Evolutionary conservation across 1,140 invertebrate species (phyloP).

Genomic region (Drosophila punjabiensis): DNA sequence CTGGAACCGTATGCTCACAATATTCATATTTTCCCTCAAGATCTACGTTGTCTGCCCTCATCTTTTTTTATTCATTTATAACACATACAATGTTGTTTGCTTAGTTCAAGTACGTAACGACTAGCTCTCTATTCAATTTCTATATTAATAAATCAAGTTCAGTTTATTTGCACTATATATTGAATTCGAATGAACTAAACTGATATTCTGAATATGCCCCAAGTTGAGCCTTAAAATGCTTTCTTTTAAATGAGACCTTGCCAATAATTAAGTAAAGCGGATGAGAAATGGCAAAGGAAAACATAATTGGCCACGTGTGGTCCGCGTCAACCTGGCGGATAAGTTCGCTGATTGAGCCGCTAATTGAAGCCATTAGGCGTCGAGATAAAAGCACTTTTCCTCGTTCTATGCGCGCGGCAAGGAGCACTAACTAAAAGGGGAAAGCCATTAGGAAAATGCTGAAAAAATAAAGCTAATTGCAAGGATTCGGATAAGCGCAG

Average conservation of each 20-base stretch:
- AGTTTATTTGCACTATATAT: background rate
- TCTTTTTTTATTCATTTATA: no score
- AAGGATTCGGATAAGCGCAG: constrained; percentile 42
- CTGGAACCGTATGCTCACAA: no score
- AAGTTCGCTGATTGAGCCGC: constrained; percentile 26
- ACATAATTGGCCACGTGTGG: constrained; percentile 42
- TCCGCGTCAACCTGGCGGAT: constrained; percentile 29
- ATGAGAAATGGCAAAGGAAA: constrained; percentile 1
- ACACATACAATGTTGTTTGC: no score
- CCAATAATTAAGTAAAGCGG: constrained; percentile 22
- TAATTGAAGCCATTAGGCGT: constrained; percentile 61
- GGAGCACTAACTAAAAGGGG: background rate
- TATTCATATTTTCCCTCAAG: no score
- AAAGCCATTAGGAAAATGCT: constrained; percentile 38
- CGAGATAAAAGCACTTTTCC: constrained; percentile 27
- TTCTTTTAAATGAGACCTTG: background rate
- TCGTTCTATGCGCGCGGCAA: background rate
- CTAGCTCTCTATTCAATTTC: no score
- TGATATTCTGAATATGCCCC: background rate
- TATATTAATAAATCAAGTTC: no score
- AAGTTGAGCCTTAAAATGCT: no score
- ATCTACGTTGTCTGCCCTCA: no score
- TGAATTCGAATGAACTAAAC: background rate
- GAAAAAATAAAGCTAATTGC: constrained; percentile 57
- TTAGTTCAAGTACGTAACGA: no score